Percentiles rank a stretch among this genome's conserved stretches.
phyloP scores from a whole-genome alignment of 1,140 invertebrate species.

The Drosophila tristis region DNA sequence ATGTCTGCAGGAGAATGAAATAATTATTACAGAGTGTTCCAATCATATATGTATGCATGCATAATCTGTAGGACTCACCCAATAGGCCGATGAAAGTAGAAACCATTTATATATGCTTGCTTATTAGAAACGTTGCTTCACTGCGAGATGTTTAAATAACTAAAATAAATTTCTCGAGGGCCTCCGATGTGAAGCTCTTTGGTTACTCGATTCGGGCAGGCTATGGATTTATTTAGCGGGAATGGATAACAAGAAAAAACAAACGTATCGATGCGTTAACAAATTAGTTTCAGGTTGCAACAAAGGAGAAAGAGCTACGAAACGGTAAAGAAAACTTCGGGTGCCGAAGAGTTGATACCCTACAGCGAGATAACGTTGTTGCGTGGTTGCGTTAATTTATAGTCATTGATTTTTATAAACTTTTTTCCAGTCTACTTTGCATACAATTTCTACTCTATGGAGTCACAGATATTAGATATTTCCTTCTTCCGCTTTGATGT shows the following conservation, averaged over 20 bases:
- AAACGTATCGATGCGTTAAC: slow-evolving; percentile 35
- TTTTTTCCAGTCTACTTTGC: too few species aligned
- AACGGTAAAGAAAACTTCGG: background rate
- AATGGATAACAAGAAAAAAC: slow-evolving; percentile 4
- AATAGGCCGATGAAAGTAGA: slow-evolving; percentile 84
- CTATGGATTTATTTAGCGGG: slow-evolving; percentile 3
- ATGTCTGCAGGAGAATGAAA: slow-evolving; percentile 90
- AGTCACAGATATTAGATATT: too few species aligned
- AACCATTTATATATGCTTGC: slow-evolving; percentile 84
- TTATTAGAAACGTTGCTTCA: slow-evolving; percentile 66
- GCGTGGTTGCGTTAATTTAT: slow-evolving; percentile 17
- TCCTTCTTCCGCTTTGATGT: too few species aligned
- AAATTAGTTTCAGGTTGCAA: slow-evolving; percentile 44
- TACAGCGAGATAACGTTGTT: background rate
- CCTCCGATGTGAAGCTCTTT: slow-evolving; percentile 28
- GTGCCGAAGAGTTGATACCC: too few species aligned
- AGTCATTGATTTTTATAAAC: slow-evolving; percentile 11
- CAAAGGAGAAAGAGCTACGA: slow-evolving; percentile 19
- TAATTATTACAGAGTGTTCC: background rate
- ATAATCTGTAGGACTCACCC: slow-evolving; percentile 54
- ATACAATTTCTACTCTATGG: too few species aligned
- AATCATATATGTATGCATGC: background rate
- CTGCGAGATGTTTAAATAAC: slow-evolving; percentile 55
- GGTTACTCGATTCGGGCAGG: slow-evolving; percentile 36
- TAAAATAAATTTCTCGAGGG: slow-evolving; percentile 59